Base-by-base conservation (phyloP, 1,140 invertebrate genomes). In the Drosophila lacteicornis region DNA sequence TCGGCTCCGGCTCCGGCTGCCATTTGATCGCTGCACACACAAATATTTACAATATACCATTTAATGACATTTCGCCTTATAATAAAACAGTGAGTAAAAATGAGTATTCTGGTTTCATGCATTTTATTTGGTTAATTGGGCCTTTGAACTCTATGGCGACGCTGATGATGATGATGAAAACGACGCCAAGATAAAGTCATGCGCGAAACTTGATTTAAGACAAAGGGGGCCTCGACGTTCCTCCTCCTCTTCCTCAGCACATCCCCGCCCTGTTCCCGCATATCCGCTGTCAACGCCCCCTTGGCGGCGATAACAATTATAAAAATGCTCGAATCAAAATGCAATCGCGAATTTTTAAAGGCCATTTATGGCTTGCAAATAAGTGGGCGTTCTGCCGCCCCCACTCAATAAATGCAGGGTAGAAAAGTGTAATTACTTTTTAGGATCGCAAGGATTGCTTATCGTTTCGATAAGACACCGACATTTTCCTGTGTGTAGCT, bases 101-200 rank as follows among this genome's bases (percentile, higher is more conserved):
- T 45, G 49, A 40, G n/a, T 61, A 77, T 78, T 69, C 71, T 80
- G 58, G 66, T 69, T 71, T 68, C 42, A 69, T 83, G 76, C 80
- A 79, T 80, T 82, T 69, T 79, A 82, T 86, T 87, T 88, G 73
- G 78, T 84, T 90, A 84, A 88, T 88, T 88, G 84, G 80, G 84
- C 80, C 81, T 88, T 88, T 90, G 84, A 88, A 88, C 84, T 88
- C 84, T 59, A 36, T 73, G 68, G 38, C 46, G 69, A 62, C 59
- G 51, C 57, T 49, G 49, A 67, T 80, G 79, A 67, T 80, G 79
- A 67, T 80, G 79, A 61, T 79, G 73, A 90, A 85, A 88, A 79
- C 51, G 49, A 58, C 68, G 68, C 75, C 57, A 73, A 79, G 66
- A 88, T 88, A 88, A 88, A 80, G 80, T 80, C 83, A 88, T 62